Conservation (phyloP, 2,113 vertebrate genomes). For the Bucco capensis region DNA sequence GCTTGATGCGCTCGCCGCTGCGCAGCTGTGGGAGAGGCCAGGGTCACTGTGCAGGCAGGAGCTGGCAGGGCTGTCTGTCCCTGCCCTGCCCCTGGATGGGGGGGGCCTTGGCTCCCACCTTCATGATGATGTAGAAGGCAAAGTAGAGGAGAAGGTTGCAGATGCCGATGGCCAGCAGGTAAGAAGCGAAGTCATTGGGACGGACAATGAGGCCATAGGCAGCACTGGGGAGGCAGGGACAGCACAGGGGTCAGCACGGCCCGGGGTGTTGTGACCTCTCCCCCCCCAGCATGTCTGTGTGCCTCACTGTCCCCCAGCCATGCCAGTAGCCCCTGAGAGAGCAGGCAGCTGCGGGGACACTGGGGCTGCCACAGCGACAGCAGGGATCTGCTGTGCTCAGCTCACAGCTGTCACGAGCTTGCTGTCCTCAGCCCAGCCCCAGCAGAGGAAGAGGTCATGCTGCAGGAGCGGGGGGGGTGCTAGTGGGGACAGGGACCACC, state of each 20-base stretch:
- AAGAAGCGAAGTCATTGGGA: constrained; percentile 96
- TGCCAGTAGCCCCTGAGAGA: rapidly evolving
- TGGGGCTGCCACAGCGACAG: neutral
- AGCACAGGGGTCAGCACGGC: neutral
- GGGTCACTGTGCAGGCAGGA: neutral
- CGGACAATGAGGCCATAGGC: constrained; percentile 89
- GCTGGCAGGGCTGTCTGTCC: neutral
- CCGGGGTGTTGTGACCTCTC: too few species aligned
- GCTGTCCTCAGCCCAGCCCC: neutral
- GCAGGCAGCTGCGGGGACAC: rapidly evolving
- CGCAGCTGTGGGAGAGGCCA: constrained; percentile 59
- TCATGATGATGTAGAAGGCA: constrained; percentile 99
- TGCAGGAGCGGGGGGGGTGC: rapidly evolving
- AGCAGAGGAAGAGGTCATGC: rapidly evolving
- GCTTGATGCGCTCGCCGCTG: constrained; percentile 88
- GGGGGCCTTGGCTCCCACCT: constrained; percentile 68
- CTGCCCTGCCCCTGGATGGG: neutral
- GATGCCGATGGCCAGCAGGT: constrained; percentile 95
- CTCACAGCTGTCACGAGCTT: neutral
- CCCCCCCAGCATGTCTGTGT: rapidly evolving
- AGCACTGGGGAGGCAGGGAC: constrained; percentile 71
- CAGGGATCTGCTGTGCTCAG: neutral
- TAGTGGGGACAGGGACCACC: rapidly evolving
- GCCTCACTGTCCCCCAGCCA: neutral
- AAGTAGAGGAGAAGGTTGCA: constrained; percentile 98